These are phyloP conservation scores for Nudaria mundana DNA, from an alignment of 2,888 invertebrate genomes.

Conservation along the genomic window DNA sequence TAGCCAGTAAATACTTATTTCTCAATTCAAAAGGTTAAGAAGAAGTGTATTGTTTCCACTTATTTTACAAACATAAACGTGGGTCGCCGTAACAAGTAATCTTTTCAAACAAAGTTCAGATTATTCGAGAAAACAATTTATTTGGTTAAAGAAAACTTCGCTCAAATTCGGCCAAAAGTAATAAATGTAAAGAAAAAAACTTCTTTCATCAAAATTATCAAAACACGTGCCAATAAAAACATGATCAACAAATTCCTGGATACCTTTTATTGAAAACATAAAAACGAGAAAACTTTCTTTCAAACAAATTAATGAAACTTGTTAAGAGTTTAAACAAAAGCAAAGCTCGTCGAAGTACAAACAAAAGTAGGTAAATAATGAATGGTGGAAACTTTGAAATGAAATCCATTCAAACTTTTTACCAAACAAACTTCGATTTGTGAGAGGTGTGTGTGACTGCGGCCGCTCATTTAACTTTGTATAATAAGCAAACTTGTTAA, in stretches of 20 bases:
- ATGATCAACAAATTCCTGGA: constrained; percentile 13
- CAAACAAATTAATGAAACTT: constrained; percentile 52
- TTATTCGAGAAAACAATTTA: constrained; percentile 8
- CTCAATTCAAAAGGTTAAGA: no score
- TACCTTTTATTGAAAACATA: constrained; percentile 24
- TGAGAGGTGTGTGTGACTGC: constrained; percentile 33
- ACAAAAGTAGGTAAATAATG: constrained; percentile 61
- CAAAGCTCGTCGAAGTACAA: constrained; percentile 42
- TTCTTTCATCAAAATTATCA: constrained; percentile 30
- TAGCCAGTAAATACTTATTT: no score
- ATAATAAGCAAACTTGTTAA: no score
- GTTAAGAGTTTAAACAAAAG: constrained; percentile 51
- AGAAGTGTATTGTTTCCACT: no score
- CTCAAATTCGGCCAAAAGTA: constrained; percentile 14
- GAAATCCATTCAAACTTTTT: constrained; percentile 62
- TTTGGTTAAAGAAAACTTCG: constrained; percentile 17
- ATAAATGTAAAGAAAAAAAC: constrained; percentile 18
- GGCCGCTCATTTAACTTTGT: constrained; percentile 51
- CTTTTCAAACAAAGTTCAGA: neutral
- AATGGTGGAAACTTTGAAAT: constrained; percentile 61
- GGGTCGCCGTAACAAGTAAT: no score
- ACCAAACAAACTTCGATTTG: constrained; percentile 49
- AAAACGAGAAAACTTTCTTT: constrained; percentile 11
- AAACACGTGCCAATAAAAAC: constrained; percentile 22
- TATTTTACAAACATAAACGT: no score